These are phyloP conservation scores for Forficula auricularia DNA, from an alignment of 1,140 invertebrate species.

Conservation along the genomic window DNA sequence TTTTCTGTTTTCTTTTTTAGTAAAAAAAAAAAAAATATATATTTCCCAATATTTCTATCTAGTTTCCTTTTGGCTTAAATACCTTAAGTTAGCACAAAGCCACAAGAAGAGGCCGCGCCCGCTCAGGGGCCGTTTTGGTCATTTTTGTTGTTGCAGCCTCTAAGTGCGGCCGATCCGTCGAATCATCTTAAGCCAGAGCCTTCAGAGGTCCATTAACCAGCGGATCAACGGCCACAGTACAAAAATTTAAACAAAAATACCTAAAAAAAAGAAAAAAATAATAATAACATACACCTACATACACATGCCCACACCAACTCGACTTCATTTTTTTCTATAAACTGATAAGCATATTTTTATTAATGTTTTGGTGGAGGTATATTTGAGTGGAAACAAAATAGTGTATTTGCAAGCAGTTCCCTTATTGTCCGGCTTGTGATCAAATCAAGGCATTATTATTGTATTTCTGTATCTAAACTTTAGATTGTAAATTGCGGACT, in stretches of 20 bases:
- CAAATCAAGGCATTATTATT: too few species aligned
- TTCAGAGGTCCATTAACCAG: conserved; percentile 31
- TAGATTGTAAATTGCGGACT: too few species aligned
- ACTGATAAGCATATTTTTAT: conserved; percentile 1
- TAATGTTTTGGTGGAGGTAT: background rate
- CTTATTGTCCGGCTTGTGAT: too few species aligned
- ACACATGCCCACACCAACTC: conserved; percentile 1
- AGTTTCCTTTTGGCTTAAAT: too few species aligned
- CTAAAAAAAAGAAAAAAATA: background rate
- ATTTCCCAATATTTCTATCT: too few species aligned
- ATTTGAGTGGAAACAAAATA: too few species aligned
- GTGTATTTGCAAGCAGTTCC: too few species aligned
- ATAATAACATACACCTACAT: conserved; percentile 1
- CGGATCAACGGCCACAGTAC: background rate
- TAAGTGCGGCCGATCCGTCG: conserved; percentile 41
- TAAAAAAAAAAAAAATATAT: too few species aligned
- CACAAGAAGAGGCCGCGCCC: conserved; percentile 28
- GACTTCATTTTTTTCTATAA: background rate
- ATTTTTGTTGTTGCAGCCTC: conserved; percentile 29
- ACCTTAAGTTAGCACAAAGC: too few species aligned
- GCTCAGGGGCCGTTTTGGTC: conserved; percentile 21
- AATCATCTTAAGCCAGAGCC: conserved; percentile 43
- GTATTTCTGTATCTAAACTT: too few species aligned
- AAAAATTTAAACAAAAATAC: conserved; percentile 4
- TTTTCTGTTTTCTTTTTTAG: too few species aligned